Evolutionary conservation across 1,140 invertebrate species (phyloP), one percentile per base, ranked within the genome.

Genomic region (Macrosteles quadrilineatus): DNA sequence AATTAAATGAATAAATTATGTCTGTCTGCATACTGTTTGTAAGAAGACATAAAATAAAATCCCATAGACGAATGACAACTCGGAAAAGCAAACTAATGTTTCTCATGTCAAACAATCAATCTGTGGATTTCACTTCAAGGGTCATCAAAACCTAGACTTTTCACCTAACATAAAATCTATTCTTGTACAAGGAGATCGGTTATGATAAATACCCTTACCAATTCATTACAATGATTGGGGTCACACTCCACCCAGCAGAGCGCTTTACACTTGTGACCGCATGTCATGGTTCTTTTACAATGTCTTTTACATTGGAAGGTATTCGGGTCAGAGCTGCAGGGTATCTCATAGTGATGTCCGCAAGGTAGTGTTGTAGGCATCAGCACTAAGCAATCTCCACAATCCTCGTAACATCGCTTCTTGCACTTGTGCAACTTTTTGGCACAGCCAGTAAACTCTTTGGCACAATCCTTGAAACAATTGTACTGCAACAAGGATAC

Each of bases 321-420:
- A 25, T 12, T 29, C 27, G 12, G 14, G 9, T 59, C 25, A 4
- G 12, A 2, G n/a, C 27, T 25, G 23, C 55, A 59, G 3, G 55
- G 14, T 29, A 59, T 30, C 27, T 59, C 25, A 11, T 75, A 76
- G 14, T 71, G 67, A 71, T 85, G 84, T 72, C 36, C 40, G 64
- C 67, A 70, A 27, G 67, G 63, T 1, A 71, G 71, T 1, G 19
- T 2, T 25, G 50, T 66, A 25, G 17, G 32, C 1, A 65, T 11
- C 62, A 27, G 29, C 59, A 19, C 55, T 36, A 45, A 67, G 62
- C 64, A 62, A n/a, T 17, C 29, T 30, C 67, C 30, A 75, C 86
- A 87, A 17, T 76, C 72, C 72, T 86, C 80, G 70, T 78, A 78
- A 69, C 86, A 87, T 17, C 70, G 57, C 73, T 81, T 83, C 0